Conservation (phyloP, 2,888 invertebrate species). For the Lithophane leautieri region DNA sequence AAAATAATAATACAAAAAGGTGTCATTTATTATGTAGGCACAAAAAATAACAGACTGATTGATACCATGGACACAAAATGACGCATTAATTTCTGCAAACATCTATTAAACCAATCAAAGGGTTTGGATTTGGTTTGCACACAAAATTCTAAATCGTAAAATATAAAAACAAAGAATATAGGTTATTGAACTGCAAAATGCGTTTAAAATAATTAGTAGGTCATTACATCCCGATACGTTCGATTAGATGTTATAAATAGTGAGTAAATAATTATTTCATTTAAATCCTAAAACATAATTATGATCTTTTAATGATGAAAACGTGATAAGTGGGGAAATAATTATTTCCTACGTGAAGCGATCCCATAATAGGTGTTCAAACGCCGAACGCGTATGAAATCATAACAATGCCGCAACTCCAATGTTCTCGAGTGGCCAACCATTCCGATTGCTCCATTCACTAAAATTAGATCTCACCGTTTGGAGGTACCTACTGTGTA, state of each 20-base stretch:
- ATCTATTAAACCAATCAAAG: background rate
- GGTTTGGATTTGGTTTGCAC: background rate
- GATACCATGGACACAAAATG: background rate
- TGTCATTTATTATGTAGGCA: background rate
- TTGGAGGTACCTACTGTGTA: constrained; percentile 64
- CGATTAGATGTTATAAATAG: background rate
- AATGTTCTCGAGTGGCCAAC: constrained; percentile 57
- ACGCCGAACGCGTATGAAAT: constrained; percentile 55
- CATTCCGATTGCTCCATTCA: constrained; percentile 64
- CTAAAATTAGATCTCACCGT: constrained; percentile 72
- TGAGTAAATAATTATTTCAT: background rate
- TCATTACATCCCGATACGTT: background rate
- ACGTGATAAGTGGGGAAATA: constrained; percentile 33
- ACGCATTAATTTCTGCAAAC: too few species aligned
- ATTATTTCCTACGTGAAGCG: constrained; percentile 29
- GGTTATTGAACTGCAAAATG: background rate
- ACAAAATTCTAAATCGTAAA: background rate
- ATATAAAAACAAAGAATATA: too few species aligned
- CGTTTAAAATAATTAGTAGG: background rate
- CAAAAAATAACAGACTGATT: background rate
- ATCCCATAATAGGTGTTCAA: constrained; percentile 43
- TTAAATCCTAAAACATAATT: background rate
- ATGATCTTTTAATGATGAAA: constrained; percentile 13
- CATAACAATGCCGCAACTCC: constrained; percentile 59
- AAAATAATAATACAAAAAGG: background rate